Base-by-base conservation (phyloP, 2,888 invertebrate genomes). In the Meteorus cinctellus region DNA sequence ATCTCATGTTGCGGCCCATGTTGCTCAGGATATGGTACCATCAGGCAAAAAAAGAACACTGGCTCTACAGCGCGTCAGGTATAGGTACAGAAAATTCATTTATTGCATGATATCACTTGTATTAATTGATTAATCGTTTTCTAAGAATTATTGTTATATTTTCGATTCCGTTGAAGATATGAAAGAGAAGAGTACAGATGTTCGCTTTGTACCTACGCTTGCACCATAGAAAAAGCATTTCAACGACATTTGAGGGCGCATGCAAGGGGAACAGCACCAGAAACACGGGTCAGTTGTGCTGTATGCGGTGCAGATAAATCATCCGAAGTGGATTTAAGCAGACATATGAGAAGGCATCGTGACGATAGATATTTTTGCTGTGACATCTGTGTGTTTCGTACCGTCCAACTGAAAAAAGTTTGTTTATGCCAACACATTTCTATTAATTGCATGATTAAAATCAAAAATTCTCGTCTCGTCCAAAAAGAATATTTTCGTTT, bases 331-430 rank as follows among this genome's bases (percentile, higher is more conserved):
- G 90, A 91, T 77, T 87, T 91, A 72, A 90, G 90, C 76, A 88
- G 89, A 78, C 92, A 92, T 83, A 91, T 91, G 91, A 88, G 89
- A 76, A 91, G 91, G 82, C 91, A 92, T 82, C 89, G 90, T 29
- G 90, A 90, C 77, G 91, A 90, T 63, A 88, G 90, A 80, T 90
- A 90, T 82, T 91, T 91, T 80, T 91, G 91, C 81, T 92, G 92
- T 84, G 92, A 92, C 84, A 90, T 92, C 79, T 92, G 92, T 84
- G 90, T 91, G 79, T 92, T 92, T 81, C 90, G 91, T 80, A 92
- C 91, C 27, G 90, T 92, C 51, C 92, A 92, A 82, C 84, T 92
- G 68, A 92, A 92, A 83, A 92, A 92, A 89, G 92, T 91, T 84
- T 27, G 75, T 78, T 6, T 19, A 34, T 29, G 29, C 8, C 34